Percentiles rank a stretch among this genome's conserved stretches.
These are phyloP conservation scores for Epinotia ramella DNA, from an alignment of 2,888 invertebrate genomes.

Conservation along the genomic window DNA sequence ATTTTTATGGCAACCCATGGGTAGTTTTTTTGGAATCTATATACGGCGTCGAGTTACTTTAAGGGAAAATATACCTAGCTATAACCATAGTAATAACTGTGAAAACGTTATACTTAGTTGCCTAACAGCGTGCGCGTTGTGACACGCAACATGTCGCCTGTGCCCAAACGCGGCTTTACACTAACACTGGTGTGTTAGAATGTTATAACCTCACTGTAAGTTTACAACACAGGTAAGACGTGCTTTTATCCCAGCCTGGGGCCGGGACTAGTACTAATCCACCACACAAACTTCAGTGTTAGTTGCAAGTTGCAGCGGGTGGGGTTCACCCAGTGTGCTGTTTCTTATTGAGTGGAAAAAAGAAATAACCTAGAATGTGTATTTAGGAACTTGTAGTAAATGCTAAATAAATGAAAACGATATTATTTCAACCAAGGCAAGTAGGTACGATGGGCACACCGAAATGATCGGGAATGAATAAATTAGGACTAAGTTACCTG, in stretches of 20 bases:
- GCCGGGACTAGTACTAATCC: conserved; percentile 28
- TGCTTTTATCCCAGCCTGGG: conserved; percentile 16
- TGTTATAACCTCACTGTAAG: conserved; percentile 7
- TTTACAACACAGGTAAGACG: conserved; percentile 18
- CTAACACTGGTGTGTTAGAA: not conserved
- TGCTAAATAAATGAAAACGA: no score
- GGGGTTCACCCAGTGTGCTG: not conserved
- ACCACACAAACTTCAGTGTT: conserved; percentile 38
- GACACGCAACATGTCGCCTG: no score
- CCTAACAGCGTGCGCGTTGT: no score
- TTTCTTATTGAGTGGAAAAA: conserved; percentile 1
- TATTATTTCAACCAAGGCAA: no score
- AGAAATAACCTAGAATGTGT: not conserved
- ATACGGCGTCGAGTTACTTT: no score
- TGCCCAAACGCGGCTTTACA: not conserved
- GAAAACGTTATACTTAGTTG: not conserved
- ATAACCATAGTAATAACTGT: not conserved
- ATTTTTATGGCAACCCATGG: no score
- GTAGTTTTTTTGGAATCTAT: no score
- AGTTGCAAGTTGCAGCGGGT: conserved; percentile 1
- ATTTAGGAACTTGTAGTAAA: not conserved
- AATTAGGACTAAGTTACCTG: no score
- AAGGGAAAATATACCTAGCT: not conserved
- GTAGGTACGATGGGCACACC: no score
- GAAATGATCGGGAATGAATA: no score